Evolutionary conservation across 2,888 invertebrate genomes (phyloP).

Genomic region (Papilio gigon): DNA sequence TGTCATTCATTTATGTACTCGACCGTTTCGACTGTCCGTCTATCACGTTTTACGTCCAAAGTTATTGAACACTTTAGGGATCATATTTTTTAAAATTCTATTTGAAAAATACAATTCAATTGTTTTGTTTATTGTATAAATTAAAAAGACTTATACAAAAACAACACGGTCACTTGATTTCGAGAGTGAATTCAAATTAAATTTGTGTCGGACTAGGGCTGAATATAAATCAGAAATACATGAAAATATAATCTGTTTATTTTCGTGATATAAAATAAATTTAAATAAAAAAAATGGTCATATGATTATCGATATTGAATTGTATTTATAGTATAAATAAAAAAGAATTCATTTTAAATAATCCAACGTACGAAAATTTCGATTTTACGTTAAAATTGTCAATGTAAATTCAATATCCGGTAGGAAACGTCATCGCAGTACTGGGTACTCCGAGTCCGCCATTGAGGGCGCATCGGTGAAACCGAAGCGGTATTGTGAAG

Average conservation of each 20-base stretch:
- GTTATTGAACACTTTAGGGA: too few species aligned
- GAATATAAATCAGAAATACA: background rate
- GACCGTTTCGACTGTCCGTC: too few species aligned
- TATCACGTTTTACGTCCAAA: too few species aligned
- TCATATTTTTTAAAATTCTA: too few species aligned
- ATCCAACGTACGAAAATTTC: background rate
- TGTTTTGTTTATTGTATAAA: background rate
- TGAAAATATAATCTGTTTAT: background rate
- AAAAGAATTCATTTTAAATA: too few species aligned
- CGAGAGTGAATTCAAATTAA: background rate
- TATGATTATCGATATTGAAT: background rate
- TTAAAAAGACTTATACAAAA: background rate
- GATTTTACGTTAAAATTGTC: background rate
- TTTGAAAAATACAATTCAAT: background rate
- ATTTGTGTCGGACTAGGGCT: background rate
- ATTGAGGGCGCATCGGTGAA: slow-evolving; percentile 13
- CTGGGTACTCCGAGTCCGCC: too few species aligned
- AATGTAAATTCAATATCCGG: slow-evolving; percentile 27
- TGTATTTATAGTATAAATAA: too few species aligned
- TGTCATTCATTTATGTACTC: too few species aligned
- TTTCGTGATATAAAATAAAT: background rate
- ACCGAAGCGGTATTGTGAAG: slow-evolving; percentile 22
- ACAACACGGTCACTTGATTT: background rate
- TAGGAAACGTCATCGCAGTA: slow-evolving; percentile 24
- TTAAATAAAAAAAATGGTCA: background rate